phyloP scores from a whole-genome alignment of 92 coral and sea anemone species.

The Pocillopora meandrina region DNA sequence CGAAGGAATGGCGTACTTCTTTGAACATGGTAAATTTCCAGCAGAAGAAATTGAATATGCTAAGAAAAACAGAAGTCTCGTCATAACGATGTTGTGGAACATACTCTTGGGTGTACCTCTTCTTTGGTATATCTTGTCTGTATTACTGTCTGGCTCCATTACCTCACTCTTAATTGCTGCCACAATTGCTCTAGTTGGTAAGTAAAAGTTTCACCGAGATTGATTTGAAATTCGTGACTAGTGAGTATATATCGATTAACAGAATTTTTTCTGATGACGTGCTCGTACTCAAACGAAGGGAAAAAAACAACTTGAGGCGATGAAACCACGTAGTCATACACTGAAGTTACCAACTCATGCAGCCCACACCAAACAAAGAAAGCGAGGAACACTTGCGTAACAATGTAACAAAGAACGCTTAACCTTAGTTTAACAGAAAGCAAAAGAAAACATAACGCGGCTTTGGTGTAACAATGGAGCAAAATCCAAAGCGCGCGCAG shows the following conservation, averaged over 20 bases:
- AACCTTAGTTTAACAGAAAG: neutral
- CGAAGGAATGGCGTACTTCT: slow-evolving; percentile 74
- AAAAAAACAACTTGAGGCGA: neutral
- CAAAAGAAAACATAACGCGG: neutral
- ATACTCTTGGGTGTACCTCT: slow-evolving; percentile 64
- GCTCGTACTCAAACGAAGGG: too few species aligned
- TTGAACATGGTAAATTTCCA: slow-evolving; percentile 78
- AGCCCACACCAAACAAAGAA: neutral
- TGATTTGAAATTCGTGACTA: neutral
- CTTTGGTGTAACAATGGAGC: too few species aligned
- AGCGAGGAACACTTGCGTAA: neutral
- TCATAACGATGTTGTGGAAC: slow-evolving; percentile 66
- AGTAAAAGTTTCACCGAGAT: neutral
- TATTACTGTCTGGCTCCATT: slow-evolving; percentile 67
- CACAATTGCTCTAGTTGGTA: slow-evolving; percentile 61
- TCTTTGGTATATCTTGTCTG: slow-evolving; percentile 58
- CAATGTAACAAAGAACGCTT: neutral
- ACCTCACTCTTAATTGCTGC: slow-evolving; percentile 52
- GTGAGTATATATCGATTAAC: neutral
- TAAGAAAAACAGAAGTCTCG: slow-evolving; percentile 60
- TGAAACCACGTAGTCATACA: neutral
- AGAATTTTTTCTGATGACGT: too few species aligned
- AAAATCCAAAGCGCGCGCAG: too few species aligned
- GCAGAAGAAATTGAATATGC: slow-evolving; percentile 77
- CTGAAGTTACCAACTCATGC: neutral